A percentile compares a stretch with the other conserved stretches of the same genome.
phyloP scores from a whole-genome alignment of 2,113 vertebrate species.

The Pangasianodon hypophthalmus region DNA sequence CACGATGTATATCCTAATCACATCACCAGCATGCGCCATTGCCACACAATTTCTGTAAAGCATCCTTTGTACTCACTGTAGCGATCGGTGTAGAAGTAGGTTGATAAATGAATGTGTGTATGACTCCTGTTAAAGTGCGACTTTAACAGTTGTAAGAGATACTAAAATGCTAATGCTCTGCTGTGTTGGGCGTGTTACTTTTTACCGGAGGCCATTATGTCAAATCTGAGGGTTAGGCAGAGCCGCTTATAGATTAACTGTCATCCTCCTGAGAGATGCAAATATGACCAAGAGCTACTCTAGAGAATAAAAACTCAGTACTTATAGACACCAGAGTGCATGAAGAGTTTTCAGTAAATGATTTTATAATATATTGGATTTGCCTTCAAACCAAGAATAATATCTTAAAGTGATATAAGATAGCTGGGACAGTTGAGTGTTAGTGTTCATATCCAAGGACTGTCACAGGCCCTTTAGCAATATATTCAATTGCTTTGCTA shows the following conservation, averaged over 20 bases:
- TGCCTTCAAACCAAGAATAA: conserved; percentile 27
- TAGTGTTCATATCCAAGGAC: background rate
- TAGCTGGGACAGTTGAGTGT: background rate
- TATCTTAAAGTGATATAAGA: background rate
- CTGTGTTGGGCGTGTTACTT: background rate
- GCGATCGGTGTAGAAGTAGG: background rate
- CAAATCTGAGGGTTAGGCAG: conserved; percentile 6
- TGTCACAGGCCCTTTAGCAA: background rate
- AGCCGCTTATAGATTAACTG: conserved; percentile 37
- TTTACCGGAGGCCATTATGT: conserved; percentile 31
- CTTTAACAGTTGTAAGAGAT: background rate
- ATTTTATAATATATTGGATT: conserved; percentile 11
- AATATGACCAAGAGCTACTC: conserved; percentile 30
- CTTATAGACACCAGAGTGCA: background rate
- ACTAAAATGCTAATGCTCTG: conserved; percentile 32
- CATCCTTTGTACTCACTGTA: background rate
- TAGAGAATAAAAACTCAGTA: conserved; percentile 9
- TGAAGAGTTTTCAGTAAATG: conserved; percentile 1
- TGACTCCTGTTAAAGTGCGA: background rate
- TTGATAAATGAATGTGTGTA: background rate
- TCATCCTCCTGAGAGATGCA: conserved; percentile 22
- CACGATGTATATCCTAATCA: conserved; percentile 21
- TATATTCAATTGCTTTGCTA: background rate
- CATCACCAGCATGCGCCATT: background rate
- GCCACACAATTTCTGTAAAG: conserved; percentile 2